These are phyloP conservation scores for Salarias fasciatus DNA, from an alignment of 2,797 vertebrate genomes.

Conservation along the genomic window DNA sequence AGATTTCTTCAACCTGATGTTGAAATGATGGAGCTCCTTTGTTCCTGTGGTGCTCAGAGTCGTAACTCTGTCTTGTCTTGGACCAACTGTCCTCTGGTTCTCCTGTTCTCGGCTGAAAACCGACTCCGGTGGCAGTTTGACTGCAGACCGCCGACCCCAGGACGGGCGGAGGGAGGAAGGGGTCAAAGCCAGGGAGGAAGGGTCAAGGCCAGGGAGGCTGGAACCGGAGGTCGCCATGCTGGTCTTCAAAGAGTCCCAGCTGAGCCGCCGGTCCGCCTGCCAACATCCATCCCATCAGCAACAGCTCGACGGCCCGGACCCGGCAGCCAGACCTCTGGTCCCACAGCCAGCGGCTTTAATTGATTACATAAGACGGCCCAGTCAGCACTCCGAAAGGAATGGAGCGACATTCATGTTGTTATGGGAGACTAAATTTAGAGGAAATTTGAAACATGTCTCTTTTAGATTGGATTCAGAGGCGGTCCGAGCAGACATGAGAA, in stretches of 20 bases:
- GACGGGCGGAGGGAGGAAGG: conserved; percentile 35
- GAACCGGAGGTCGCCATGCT: conserved; percentile 41
- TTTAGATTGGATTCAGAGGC: not conserved
- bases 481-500: not conserved
- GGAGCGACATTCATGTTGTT: not conserved
- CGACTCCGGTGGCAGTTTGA: conserved; percentile 48
- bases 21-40: too few relatives aligned
- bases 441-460: not conserved
- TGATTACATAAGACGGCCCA: conserved; percentile 6
- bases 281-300: conserved; percentile 17
- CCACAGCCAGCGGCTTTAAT: conserved; percentile 25
- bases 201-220: too few relatives aligned
- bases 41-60: too few relatives aligned
- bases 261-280: conserved; percentile 19
- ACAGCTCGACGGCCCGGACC: conserved; percentile 12
- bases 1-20: too few relatives aligned
- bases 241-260: conserved; percentile 23
- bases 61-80: too few relatives aligned
- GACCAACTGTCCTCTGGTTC: too few relatives aligned
- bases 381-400: not conserved
- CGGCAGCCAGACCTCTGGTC: conserved; percentile 14
- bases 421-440: not conserved
- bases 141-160: conserved; percentile 33
- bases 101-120: conserved; percentile 33
- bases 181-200: too few relatives aligned